Percentiles rank a stretch among this genome's conserved stretches.
Conservation (phyloP, 2,113 vertebrate species). For the Macquaria ambigua region DNA sequence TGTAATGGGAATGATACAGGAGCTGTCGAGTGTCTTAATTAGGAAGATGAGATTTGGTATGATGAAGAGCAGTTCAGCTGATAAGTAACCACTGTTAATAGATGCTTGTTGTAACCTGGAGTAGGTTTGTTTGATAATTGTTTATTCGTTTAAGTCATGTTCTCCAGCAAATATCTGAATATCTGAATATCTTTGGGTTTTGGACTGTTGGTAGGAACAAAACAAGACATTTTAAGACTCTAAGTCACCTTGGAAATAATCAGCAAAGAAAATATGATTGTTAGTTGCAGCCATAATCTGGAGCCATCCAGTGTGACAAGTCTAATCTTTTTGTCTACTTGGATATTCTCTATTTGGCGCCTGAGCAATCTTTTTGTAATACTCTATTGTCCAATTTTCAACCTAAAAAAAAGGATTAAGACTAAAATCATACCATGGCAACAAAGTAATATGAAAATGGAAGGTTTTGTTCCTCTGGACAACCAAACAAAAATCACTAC, state of each 20-base stretch:
- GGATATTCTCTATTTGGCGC: neutral
- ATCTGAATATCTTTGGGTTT: neutral
- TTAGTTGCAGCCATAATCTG: neutral
- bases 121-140: slow-evolving; percentile 10
- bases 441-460: slow-evolving; percentile 1
- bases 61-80: slow-evolving; percentile 12
- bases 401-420: slow-evolving; percentile 7
- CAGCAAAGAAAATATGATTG: neutral
- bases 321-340: neutral
- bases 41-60: neutral
- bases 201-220: neutral
- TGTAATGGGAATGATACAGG: slow-evolving; percentile 25
- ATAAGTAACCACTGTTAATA: neutral
- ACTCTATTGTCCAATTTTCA: slow-evolving; percentile 4
- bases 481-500: neutral
- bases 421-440: slow-evolving; percentile 5
- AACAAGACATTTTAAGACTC: neutral
- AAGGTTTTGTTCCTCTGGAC: slow-evolving; percentile 14
- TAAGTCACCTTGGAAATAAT: neutral
- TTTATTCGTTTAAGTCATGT: neutral
- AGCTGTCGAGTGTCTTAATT: slow-evolving; percentile 11
- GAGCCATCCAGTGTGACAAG: neutral
- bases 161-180: neutral
- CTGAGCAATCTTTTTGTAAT: neutral
- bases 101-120: neutral